phyloP scores from a whole-genome alignment of 2,113 vertebrate species.

The Sapajus apella region DNA sequence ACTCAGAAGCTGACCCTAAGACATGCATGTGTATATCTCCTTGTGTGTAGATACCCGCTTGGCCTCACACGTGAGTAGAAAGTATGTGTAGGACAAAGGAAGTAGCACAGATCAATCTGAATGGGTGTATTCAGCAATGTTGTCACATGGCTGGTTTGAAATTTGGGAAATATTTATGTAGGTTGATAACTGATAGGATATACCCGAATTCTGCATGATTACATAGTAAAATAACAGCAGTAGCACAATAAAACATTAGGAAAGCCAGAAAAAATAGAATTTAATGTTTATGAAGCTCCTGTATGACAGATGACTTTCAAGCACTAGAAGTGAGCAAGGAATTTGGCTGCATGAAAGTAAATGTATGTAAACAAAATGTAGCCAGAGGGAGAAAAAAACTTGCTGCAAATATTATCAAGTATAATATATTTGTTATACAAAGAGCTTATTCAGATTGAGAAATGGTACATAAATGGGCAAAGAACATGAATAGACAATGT shows the following conservation, averaged over 20 bases:
- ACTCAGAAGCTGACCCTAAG: background rate
- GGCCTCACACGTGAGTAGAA: background rate
- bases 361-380: background rate
- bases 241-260: background rate
- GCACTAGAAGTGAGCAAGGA: background rate
- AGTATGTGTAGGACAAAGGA: background rate
- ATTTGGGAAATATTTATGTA: background rate
- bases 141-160: background rate
- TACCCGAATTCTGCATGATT: background rate
- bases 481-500: background rate
- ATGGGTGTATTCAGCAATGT: background rate
- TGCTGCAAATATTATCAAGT: background rate
- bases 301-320: background rate
- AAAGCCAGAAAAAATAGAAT: background rate
- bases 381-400: background rate
- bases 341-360: background rate
- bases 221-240: background rate
- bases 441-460: background rate
- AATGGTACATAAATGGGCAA: background rate
- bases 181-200: background rate
- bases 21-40: accelerated
- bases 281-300: background rate
- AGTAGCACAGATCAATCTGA: background rate
- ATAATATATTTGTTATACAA: background rate
- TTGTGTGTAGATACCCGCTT: no score